Percentiles rank a stretch among this genome's conserved stretches.
Conservation (phyloP, 2,113 vertebrate genomes). For the Onychostruthus taczanowskii region DNA sequence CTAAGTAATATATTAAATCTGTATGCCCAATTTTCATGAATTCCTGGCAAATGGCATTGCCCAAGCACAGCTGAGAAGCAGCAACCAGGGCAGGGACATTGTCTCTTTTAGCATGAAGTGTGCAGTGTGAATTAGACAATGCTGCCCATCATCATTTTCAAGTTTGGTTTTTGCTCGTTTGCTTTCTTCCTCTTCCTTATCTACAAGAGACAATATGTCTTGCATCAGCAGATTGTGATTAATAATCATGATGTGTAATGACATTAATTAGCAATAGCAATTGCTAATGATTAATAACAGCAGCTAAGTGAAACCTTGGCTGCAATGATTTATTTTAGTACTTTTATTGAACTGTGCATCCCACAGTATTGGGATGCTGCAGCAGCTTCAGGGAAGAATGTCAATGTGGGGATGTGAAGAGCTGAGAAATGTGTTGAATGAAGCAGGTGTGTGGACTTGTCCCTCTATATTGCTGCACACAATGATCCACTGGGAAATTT, state of each 20-base stretch:
- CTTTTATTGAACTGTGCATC: neutral
- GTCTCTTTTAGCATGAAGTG: neutral
- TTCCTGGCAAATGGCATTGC: neutral
- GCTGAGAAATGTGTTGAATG: neutral
- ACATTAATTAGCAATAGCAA: conserved; percentile 56
- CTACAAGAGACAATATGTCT: neutral
- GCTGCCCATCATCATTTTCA: neutral
- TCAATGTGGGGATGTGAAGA: neutral
- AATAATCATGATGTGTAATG: conserved; percentile 35
- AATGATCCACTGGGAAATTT: neutral
- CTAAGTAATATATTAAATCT: neutral
- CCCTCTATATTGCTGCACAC: neutral
- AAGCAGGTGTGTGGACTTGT: neutral
- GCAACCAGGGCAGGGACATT: neutral
- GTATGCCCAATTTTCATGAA: neutral
- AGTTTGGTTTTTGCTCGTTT: neutral
- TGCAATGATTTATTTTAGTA: conserved; percentile 31
- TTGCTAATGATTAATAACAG: conserved; percentile 55
- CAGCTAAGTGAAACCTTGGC: conserved; percentile 16
- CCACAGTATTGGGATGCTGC: neutral
- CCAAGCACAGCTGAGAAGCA: neutral
- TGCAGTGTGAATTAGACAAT: neutral
- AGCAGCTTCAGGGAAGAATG: neutral
- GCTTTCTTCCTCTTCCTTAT: neutral
- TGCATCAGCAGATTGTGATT: conserved; percentile 51